Conservation (phyloP, 2,113 vertebrate species). For the Neofelis nebulosa region DNA sequence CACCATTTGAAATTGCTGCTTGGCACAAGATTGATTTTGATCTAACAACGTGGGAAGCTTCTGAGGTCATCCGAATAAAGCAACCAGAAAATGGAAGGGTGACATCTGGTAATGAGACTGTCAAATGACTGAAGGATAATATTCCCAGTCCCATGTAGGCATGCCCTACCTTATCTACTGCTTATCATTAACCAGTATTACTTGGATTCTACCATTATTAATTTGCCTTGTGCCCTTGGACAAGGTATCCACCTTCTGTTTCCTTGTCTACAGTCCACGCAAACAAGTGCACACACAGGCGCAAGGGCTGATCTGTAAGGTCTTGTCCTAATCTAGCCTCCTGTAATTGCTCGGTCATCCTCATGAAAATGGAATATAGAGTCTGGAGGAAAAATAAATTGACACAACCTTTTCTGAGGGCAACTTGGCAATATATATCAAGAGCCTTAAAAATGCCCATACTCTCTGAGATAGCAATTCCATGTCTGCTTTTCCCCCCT, state of each 20-base stretch:
- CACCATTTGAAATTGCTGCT: not conserved
- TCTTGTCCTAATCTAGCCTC: slow-evolving; percentile 7
- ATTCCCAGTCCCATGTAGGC: not conserved
- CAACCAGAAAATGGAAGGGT: slow-evolving; percentile 13
- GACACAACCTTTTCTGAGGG: slow-evolving; percentile 35
- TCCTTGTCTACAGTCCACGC: not conserved
- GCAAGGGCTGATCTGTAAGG: not conserved
- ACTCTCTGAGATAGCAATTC: slow-evolving; percentile 21
- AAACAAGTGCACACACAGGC: not conserved
- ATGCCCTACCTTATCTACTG: not conserved
- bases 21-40: not conserved
- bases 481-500: not conserved
- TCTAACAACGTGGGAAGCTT: not conserved
- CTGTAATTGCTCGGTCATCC: slow-evolving; percentile 47
- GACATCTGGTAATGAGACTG: not conserved
- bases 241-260: not conserved
- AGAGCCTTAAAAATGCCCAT: slow-evolving; percentile 29
- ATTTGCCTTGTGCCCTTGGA: not conserved
- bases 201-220: not conserved
- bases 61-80: slow-evolving; percentile 15
- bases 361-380: slow-evolving; percentile 47
- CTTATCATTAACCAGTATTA: slow-evolving; percentile 1
- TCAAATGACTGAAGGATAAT: not conserved
- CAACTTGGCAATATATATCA: not conserved
- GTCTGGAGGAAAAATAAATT: not conserved